These are phyloP conservation scores for Leptinotarsa defecta DNA, from an alignment of 1,140 invertebrate genomes.

Conservation along the genomic window DNA sequence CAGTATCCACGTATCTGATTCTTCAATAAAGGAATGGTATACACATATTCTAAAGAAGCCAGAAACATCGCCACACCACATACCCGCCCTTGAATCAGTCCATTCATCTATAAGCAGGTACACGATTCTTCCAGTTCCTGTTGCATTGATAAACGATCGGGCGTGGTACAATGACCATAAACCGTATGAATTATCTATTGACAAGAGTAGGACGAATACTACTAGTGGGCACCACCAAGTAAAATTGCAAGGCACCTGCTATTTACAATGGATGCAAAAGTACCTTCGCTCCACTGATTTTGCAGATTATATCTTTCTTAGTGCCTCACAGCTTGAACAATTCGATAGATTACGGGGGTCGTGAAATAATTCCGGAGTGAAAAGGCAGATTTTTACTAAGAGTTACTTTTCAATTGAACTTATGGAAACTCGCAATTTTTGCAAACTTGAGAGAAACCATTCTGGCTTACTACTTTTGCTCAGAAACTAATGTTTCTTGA, in stretches of 20 bases:
- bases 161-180: conserved; percentile 38
- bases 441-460: too few species aligned
- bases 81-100: neutral
- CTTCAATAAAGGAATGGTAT: too few species aligned
- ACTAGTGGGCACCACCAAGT: conserved; percentile 34
- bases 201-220: conserved; percentile 46
- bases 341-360: neutral
- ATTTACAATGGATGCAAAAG: conserved; percentile 31
- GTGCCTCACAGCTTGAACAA: conserved; percentile 7
- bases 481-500: too few species aligned
- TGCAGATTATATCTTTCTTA: conserved; percentile 28
- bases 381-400: too few species aligned
- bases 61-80: neutral
- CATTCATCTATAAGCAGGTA: neutral
- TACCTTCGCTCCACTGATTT: conserved; percentile 32
- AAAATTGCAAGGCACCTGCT: conserved; percentile 37
- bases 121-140: conserved; percentile 30
- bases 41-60: too few species aligned
- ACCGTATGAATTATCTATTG: conserved; percentile 46
- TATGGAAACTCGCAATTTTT: too few species aligned
- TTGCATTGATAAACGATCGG: conserved; percentile 37
- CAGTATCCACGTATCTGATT: too few species aligned
- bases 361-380: neutral
- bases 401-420: too few species aligned
- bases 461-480: too few species aligned